phyloP scores from a whole-genome alignment of 2,113 vertebrate genomes.

The Vombatus ursinus region DNA sequence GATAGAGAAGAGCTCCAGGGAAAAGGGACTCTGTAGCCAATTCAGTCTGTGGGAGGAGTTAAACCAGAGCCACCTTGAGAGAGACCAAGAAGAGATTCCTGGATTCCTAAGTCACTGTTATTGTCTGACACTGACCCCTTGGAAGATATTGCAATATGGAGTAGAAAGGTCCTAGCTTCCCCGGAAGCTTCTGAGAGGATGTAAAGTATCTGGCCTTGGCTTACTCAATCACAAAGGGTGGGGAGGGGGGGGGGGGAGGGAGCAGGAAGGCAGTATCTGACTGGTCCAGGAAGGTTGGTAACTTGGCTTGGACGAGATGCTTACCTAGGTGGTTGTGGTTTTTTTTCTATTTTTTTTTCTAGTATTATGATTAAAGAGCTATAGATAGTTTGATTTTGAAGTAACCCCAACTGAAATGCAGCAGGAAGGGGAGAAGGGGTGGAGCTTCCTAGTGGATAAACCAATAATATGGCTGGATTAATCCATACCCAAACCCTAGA shows the following conservation, averaged over 20 bases:
- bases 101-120: neutral
- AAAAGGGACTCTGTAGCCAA: neutral
- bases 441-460: neutral
- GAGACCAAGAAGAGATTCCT: neutral
- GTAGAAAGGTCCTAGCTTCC: neutral
- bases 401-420: neutral
- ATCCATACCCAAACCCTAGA: too few relatives aligned
- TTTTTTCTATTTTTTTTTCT: neutral
- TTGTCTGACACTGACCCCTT: neutral
- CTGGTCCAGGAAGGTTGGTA: neutral
- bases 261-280: neutral
- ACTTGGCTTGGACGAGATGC: neutral
- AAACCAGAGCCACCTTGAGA: neutral
- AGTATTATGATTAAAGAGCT: neutral
- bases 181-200: neutral
- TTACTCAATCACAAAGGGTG: neutral
- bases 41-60: neutral
- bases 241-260: too few relatives aligned
- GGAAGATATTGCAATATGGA: neutral
- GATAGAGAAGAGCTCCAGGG: neutral
- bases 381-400: neutral
- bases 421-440: neutral
- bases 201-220: neutral
- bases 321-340: neutral
- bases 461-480: neutral